phyloP scores from a whole-genome alignment of 2,113 vertebrate species.

The Strigops habroptila region DNA sequence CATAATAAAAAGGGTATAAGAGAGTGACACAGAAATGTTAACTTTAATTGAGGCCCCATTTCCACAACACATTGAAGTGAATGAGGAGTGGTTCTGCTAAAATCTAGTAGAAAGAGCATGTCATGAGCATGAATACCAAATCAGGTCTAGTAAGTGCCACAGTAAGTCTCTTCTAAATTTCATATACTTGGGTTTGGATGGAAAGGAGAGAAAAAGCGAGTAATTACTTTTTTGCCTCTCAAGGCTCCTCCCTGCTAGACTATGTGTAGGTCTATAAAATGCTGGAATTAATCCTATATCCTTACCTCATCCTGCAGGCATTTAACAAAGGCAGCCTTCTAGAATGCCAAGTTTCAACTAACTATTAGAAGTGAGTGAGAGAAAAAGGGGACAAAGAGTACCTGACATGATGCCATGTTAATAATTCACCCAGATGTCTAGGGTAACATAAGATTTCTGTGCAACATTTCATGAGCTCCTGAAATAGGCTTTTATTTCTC shows the following conservation, averaged over 20 bases:
- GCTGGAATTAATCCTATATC: conserved; percentile 44
- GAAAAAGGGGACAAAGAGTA: conserved; percentile 36
- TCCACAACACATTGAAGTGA: neutral
- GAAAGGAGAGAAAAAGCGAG: neutral
- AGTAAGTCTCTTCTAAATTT: neutral
- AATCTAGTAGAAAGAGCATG: neutral
- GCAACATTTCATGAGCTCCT: neutral
- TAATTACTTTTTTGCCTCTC: neutral
- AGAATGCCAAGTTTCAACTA: conserved; percentile 53
- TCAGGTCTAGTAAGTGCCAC: neutral
- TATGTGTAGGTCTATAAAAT: neutral
- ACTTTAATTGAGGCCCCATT: neutral
- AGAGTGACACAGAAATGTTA: neutral
- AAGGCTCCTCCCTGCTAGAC: neutral
- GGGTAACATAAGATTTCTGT: neutral
- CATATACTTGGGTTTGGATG: neutral
- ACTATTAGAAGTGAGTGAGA: conserved; percentile 47
- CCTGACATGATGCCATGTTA: conserved; percentile 51
- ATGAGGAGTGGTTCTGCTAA: neutral
- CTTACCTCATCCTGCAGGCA: conserved; percentile 62
- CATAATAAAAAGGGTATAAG: neutral
- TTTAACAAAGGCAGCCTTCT: conserved; percentile 70
- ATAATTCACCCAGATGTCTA: conserved; percentile 37
- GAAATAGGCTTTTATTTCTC: neutral
- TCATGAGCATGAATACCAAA: neutral